phyloP scores from a whole-genome alignment of 2,797 vertebrate species.

The Sebastes taczanowskii region DNA sequence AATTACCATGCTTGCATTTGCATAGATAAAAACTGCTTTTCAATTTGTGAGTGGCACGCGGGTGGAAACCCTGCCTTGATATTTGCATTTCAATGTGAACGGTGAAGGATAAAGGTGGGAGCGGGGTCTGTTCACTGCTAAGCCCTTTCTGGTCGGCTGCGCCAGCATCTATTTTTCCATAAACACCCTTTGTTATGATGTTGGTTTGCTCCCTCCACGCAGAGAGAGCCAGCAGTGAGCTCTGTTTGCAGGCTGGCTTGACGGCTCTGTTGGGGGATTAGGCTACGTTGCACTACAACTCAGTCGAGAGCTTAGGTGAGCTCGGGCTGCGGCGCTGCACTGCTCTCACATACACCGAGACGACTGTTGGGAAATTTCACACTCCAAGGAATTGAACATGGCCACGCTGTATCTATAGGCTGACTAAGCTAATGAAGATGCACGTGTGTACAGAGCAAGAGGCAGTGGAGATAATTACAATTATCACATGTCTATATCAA shows the following conservation, averaged over 20 bases:
- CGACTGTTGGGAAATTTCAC: conserved; percentile 68
- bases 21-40: conserved; percentile 99
- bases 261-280: conserved; percentile 84
- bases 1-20: conserved; percentile 99
- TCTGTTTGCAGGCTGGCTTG: conserved; percentile 88
- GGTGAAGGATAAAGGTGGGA: conserved; percentile 99
- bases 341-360: conserved; percentile 39
- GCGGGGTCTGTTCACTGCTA: conserved; percentile 98
- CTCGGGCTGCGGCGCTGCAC: conserved; percentile 49
- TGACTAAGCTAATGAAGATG: conserved; percentile 72
- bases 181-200: conserved; percentile 98
- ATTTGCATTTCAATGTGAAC: conserved; percentile 99
- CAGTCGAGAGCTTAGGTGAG: conserved; percentile 76
- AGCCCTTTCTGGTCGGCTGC: conserved; percentile 99
- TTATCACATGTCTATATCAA: conserved; percentile 74
- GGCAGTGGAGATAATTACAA: conserved; percentile 72
- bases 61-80: conserved; percentile 98
- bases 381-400: conserved; percentile 58
- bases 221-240: conserved; percentile 83
- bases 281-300: conserved; percentile 72
- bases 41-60: conserved; percentile 99
- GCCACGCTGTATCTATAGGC: conserved; percentile 33
- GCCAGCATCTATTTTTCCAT: conserved; percentile 89
- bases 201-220: conserved; percentile 89
- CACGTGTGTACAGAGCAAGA: conserved; percentile 65